Evolutionary conservation across 2,113 vertebrate genomes (phyloP), one percentile per base, ranked within the genome.

Genomic region (Notiomystis cincta): DNA sequence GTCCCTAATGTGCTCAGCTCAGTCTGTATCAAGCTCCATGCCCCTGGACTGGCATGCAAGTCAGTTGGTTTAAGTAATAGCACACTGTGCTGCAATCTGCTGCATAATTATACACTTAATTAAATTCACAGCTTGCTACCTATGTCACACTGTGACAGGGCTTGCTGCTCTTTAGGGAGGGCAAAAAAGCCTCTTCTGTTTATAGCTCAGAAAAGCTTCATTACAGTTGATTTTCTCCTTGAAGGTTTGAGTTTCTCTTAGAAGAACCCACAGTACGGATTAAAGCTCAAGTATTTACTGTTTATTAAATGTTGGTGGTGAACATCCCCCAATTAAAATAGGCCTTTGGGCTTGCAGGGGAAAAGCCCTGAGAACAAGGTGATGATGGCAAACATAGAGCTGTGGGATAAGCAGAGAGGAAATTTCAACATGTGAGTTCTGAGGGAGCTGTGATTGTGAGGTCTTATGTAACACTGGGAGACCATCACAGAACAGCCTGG

Each of bases 31-130:
- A 0, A 58, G 30, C 31, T 24, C 30, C 4, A 1, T 17, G 48
- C 58, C 87, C 76, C 65, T 58, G 30, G 65, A n/a, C 69, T 79
- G 70, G 56, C 56, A 15, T 57, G 82, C 79, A 62, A 86, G 76
- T 66, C 51, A 66, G 38, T 62, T 62, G 75, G 53, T 79, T 88
- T 76, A 82, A 93, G 66, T 67, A 87, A 85, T 42, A 71, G 40
- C 91, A 96, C 42, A 76, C 82, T 88, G 93, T 67, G 89, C 79
- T 82, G 70, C 93, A 96, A 90, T 88, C 93, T 96, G 94, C 89
- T 88, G 44, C 47, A 71, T 90, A 92, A 96, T 96, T 95, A 76
- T 85, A 88, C 91, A 93, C 94, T 93, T 95, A 88, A 96, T 95
- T 96, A 90, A 79, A 95, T 58, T 95, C 96, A 82, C 89, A 92